Percentiles rank a stretch among this genome's conserved stretches.
phyloP scores from a whole-genome alignment of 2,113 vertebrate species.

The Solenodon paradoxus region DNA sequence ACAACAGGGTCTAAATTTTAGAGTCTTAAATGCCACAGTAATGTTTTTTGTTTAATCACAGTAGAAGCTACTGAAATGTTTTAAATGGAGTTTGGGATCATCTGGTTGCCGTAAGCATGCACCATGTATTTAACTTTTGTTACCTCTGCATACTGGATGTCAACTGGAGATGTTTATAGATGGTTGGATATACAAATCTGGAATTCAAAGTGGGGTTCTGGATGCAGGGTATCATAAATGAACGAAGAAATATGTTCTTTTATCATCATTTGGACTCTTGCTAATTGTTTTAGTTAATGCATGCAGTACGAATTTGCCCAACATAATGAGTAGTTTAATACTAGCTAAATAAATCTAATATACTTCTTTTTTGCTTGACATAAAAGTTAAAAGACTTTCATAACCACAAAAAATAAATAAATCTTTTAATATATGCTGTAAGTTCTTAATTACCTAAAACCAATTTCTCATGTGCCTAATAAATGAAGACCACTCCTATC shows the following conservation, averaged over 20 bases:
- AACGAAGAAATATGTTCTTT: neutral
- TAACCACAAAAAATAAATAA: neutral
- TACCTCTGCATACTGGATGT: neutral
- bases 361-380: neutral
- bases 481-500: neutral
- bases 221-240: neutral
- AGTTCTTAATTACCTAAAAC: neutral
- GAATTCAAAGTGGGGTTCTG: neutral
- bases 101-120: neutral
- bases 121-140: neutral
- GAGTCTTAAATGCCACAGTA: neutral
- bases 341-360: neutral
- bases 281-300: constrained; percentile 35
- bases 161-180: neutral
- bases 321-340: neutral
- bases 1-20: neutral
- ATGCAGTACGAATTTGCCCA: constrained; percentile 26
- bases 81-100: neutral
- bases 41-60: neutral
- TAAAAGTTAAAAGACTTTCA: constrained; percentile 18
- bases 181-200: neutral
- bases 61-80: neutral
- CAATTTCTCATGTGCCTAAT: neutral
- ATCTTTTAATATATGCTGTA: neutral
- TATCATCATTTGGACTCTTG: neutral